These are phyloP conservation scores for Microcebus jonahi DNA, from an alignment of 2,113 vertebrate species.

Conservation along the genomic window DNA sequence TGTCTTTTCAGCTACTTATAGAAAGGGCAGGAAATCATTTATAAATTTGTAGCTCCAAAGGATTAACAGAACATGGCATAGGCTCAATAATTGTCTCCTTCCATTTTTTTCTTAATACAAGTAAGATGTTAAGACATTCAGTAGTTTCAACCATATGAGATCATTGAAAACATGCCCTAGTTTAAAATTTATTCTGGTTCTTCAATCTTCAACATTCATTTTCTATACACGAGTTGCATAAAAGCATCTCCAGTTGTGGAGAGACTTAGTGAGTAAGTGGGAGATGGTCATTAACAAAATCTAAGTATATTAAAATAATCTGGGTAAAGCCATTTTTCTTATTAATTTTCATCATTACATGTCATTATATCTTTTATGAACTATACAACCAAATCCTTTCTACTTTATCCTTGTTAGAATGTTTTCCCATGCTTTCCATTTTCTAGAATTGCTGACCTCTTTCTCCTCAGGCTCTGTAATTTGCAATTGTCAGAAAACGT, in stretches of 20 bases:
- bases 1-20: conserved; percentile 31
- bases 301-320: conserved; percentile 33
- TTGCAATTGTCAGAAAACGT: conserved; percentile 53
- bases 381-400: conserved; percentile 35
- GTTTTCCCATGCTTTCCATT: neutral
- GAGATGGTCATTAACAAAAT: conserved; percentile 48
- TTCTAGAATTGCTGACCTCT: conserved; percentile 14
- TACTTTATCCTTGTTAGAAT: conserved; percentile 35
- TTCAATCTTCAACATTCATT: conserved; percentile 9
- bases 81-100: neutral
- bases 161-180: neutral
- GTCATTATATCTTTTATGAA: conserved; percentile 40
- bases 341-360: conserved; percentile 26
- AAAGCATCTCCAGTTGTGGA: neutral
- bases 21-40: neutral
- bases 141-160: neutral
- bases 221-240: conserved; percentile 2
- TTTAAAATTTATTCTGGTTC: conserved; percentile 40
- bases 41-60: neutral
- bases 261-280: conserved; percentile 25
- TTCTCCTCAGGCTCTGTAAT: conserved; percentile 39
- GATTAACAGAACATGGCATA: conserved; percentile 9
- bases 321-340: conserved; percentile 25
- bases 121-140: conserved; percentile 17
- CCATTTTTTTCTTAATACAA: conserved; percentile 16